phyloP scores from a whole-genome alignment of 2,888 invertebrate genomes.

The Cenopis cana region DNA sequence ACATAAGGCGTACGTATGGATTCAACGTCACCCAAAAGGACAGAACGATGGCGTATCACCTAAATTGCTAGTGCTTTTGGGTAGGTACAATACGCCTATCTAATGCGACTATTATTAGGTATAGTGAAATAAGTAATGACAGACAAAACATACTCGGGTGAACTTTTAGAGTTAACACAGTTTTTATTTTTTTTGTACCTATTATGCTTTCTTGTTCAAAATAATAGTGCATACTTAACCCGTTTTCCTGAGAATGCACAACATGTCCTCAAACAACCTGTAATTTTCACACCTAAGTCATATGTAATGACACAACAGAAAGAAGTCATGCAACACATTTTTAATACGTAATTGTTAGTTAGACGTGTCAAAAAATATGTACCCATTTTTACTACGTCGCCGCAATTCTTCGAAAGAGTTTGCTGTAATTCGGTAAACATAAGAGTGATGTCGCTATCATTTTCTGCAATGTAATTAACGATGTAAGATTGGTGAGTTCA shows the following conservation, averaged over 20 bases:
- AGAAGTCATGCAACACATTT: constrained; percentile 15
- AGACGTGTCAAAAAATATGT: constrained; percentile 19
- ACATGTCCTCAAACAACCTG: constrained; percentile 20
- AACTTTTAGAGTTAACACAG: neutral
- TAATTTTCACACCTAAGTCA: constrained; percentile 27
- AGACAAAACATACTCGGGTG: neutral
- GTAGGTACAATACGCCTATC: too few species aligned
- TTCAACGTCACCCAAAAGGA: too few species aligned
- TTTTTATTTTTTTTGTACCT: neutral
- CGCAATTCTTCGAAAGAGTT: constrained; percentile 8
- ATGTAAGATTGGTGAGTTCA: too few species aligned
- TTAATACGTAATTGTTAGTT: constrained; percentile 22
- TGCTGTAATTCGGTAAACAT: neutral
- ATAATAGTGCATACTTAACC: neutral
- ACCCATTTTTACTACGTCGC: constrained; percentile 1
- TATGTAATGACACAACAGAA: constrained; percentile 18
- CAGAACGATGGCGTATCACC: too few species aligned
- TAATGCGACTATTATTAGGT: neutral
- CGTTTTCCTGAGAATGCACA: constrained; percentile 10
- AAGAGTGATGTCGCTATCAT: neutral
- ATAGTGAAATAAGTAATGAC: neutral
- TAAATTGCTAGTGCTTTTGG: too few species aligned
- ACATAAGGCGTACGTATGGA: too few species aligned
- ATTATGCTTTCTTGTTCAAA: neutral
- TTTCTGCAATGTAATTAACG: neutral